Conservation (phyloP, 2,113 vertebrate genomes). For the Rhinogobius similis region DNA sequence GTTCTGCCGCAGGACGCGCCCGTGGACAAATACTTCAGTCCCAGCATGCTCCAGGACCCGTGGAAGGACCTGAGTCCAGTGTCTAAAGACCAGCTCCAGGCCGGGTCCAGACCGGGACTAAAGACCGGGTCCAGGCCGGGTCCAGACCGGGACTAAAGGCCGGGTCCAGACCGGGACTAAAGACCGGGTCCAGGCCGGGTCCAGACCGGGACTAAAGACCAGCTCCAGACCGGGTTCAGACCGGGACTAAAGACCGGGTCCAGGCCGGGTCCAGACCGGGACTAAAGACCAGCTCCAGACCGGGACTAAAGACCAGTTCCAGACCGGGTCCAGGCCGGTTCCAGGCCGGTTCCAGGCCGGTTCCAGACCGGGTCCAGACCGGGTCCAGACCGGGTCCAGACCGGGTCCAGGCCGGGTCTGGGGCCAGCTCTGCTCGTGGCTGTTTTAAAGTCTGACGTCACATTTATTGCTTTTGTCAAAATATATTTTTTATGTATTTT, state of each 20-base stretch:
- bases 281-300: neutral
- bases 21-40: constrained; percentile 59
- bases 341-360: too few species aligned
- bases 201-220: neutral
- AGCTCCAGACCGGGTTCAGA: neutral
- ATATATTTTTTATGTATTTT: neutral
- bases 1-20: neutral
- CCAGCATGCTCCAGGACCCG: constrained; percentile 59
- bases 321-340: neutral
- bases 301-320: neutral
- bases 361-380: too few species aligned
- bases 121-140: neutral
- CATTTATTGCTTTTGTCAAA: neutral
- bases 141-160: neutral
- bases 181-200: neutral
- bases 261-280: neutral
- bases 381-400: too few species aligned
- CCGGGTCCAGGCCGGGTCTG: too few species aligned
- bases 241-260: neutral
- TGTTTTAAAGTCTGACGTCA: neutral
- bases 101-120: neutral
- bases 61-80: constrained; percentile 36
- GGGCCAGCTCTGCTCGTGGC: too few species aligned
- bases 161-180: neutral
- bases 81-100: constrained; percentile 2